phyloP scores from a whole-genome alignment of 1,140 invertebrate genomes.

The Leptoteleia sp. region DNA sequence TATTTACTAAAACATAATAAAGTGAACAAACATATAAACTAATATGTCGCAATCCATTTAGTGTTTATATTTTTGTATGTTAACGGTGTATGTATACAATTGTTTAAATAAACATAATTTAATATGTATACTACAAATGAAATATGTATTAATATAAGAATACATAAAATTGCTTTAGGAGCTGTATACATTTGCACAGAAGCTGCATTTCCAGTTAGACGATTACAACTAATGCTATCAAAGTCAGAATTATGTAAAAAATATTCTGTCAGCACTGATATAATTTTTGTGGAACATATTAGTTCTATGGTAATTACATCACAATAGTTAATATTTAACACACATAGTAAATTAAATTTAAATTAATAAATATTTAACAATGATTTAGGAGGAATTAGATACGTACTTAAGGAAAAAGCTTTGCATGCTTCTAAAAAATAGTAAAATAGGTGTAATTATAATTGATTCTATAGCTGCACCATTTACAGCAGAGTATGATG shows the following conservation, averaged over 20 bases:
- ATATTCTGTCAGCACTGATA: constrained; percentile 76
- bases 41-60: no score
- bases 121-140: no score
- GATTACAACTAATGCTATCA: constrained; percentile 82
- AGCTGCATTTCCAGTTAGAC: constrained; percentile 86
- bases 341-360: background rate
- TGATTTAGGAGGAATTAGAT: constrained; percentile 74
- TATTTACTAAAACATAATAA: no score
- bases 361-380: background rate
- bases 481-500: constrained; percentile 85
- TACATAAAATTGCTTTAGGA: constrained; percentile 77
- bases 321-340: background rate
- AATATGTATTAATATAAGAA: no score
- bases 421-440: constrained; percentile 77
- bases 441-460: constrained; percentile 85
- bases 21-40: no score
- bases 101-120: no score
- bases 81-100: no score
- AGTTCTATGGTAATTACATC: constrained; percentile 71
- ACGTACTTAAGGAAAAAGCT: constrained; percentile 83
- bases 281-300: constrained; percentile 83
- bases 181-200: constrained; percentile 90
- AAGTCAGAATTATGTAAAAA: constrained; percentile 71
- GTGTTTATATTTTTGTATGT: no score
- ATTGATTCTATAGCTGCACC: constrained; percentile 89